Evolutionary conservation across 2,113 vertebrate genomes (phyloP), one percentile per base, ranked within the genome.

Genomic region (Pteruthius melanotis): DNA sequence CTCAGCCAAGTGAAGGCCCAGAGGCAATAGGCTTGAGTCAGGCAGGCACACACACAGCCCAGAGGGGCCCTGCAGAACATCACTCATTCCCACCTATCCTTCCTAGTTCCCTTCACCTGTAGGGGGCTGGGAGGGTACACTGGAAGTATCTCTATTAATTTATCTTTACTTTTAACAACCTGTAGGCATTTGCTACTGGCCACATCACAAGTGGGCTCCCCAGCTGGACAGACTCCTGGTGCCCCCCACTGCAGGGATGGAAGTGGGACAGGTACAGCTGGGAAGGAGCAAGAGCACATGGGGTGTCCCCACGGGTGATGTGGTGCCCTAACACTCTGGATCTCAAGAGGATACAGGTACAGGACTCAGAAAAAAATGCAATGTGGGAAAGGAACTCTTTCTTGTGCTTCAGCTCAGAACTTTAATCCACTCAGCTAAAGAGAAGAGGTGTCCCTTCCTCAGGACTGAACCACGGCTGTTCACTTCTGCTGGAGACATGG

Each of bases 231-330:
- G 68, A 17, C 4, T 64, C 15, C 57, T 61, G 10, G 11, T 75
- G 56, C 2, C 3, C 50, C 4, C 3, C 33, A 26, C 19, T 47
- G 39, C 28, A 0, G 0, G 21, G 17, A 8, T 11, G 9, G 7
- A 56, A 65, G 30, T 11, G 81, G 30, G 72, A 20, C 27, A 39
- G 0, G 0, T 9, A 24, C 1, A 33, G 15, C 31, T 21, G 45
- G 23, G 59, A 83, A 76, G 22, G 35, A 71, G 23, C 16, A 83
- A 39, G 20, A 85, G 24, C 57, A n/a, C 13, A 2, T 2, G 10
- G 27, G 13, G 10, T 45, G 11, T n/a, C 0, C 27, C 5, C 23
- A 20, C 0, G 1, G 33, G 13, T 26, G 26, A 61, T 3, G 30
- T 4, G 4, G 19, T 47, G 23, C n/a, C 82, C 19, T n/a, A 10